A percentile compares a stretch with the other conserved stretches of the same genome.
phyloP scores from a whole-genome alignment of 1,140 invertebrate genomes.

The Chionoecetes opilio region DNA sequence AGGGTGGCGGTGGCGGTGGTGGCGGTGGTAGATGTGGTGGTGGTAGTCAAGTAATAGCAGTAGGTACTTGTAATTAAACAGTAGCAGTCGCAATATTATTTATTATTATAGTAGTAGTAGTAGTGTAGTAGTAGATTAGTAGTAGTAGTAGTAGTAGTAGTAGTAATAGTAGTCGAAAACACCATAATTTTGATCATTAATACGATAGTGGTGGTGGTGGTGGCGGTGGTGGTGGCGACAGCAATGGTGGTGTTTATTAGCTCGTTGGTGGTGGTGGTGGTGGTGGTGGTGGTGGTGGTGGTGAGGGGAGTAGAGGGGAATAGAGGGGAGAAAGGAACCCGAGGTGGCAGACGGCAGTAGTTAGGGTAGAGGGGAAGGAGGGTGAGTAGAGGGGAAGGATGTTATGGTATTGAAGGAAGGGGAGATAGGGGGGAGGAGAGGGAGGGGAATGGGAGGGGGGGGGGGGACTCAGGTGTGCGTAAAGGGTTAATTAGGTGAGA shows the following conservation, averaged over 20 bases:
- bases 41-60: too few relatives aligned
- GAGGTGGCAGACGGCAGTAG: neutral
- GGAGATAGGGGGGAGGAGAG: neutral
- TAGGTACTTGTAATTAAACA: too few relatives aligned
- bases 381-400: neutral
- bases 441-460: neutral
- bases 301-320: neutral
- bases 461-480: neutral
- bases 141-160: constrained; percentile 25
- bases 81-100: neutral
- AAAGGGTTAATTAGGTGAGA: constrained; percentile 10
- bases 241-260: neutral
- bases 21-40: neutral
- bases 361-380: neutral
- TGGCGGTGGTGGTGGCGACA: neutral
- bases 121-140: constrained; percentile 15
- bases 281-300: neutral
- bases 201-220: neutral
- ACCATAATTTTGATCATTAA: neutral
- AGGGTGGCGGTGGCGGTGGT: neutral
- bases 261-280: neutral
- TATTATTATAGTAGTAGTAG: neutral
- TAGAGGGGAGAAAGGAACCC: neutral
- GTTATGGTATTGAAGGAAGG: neutral
- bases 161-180: neutral